phyloP scores from a whole-genome alignment of 2,113 vertebrate species.

The Pantherophis guttatus region DNA sequence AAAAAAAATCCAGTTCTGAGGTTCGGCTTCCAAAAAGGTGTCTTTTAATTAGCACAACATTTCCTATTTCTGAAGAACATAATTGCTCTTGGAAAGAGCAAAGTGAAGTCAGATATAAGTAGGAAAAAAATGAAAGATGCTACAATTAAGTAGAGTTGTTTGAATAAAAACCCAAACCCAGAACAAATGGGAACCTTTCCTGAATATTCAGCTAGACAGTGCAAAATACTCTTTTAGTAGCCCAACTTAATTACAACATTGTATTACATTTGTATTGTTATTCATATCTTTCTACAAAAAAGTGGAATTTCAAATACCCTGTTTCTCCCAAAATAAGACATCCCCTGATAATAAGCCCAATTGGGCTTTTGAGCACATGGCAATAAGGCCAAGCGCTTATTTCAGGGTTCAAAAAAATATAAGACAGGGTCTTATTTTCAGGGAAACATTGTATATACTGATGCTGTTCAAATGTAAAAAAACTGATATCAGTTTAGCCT shows the following conservation, averaged over 20 bases:
- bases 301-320: slow-evolving; percentile 37
- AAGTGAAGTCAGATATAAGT: slow-evolving; percentile 37
- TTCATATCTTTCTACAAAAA: not conserved
- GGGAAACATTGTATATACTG: not conserved
- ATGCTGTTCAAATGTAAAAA: slow-evolving; percentile 43
- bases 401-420: too few relatives aligned
- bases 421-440: too few relatives aligned
- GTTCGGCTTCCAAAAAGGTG: slow-evolving; percentile 31
- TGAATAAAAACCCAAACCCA: not conserved
- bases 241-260: not conserved
- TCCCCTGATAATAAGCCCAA: too few relatives aligned
- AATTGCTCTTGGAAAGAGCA: slow-evolving; percentile 45
- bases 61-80: slow-evolving; percentile 39
- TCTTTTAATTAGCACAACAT: slow-evolving; percentile 64
- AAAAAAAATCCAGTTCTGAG: slow-evolving; percentile 42
- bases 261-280: not conserved
- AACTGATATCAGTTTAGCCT: slow-evolving; percentile 43
- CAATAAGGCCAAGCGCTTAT: too few relatives aligned
- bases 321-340: too few relatives aligned
- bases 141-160: slow-evolving; percentile 21
- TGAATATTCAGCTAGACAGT: not conserved
- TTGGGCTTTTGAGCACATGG: too few relatives aligned
- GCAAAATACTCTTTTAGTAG: slow-evolving; percentile 9
- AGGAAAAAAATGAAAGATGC: not conserved
- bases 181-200: not conserved